Base-by-base conservation (phyloP, 2,797 vertebrate genomes). In the Harpagifer antarcticus region DNA sequence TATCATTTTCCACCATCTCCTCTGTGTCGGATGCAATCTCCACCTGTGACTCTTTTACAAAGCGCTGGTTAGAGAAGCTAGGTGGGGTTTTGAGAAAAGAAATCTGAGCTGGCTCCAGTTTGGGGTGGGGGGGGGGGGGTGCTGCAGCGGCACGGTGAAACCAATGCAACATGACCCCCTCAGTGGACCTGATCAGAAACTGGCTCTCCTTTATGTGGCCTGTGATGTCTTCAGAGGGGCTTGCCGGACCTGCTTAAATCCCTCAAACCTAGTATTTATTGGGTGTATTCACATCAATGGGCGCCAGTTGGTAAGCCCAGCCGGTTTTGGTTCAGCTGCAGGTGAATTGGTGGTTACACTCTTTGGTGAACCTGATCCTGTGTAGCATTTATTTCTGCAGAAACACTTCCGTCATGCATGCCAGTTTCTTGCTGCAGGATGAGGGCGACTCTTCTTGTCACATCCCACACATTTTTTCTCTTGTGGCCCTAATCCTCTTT, bases 131-230 rank as follows among this genome's bases (percentile, higher is more conserved):
- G 20, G 8, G 49, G 83, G 68, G 62, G 17, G 7, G 9, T 14
- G 53, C 9, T 20, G 52, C 71, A 58, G 63, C 57, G 37, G 67
- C 70, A 44, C 72, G 77, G 77, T 61, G 88, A 90, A 90, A 89
- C 83, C 20, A 11, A 60, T 67, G 91, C 83, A 93, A 93, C 84
- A 56, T 83, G 90, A 94, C 45, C 83, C 82, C 91, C 92, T 92
- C 91, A 48, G 88, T 16, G 90, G 91, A 90, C 83, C 72, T 56
- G 60, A 83, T 85, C 77, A 86, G 87, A 88, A 90, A 90, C 80
- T 33, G 77, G 50, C 76, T 63, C 77, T 74, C 63, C 73, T 64
- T 91, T 86, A 81, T 84, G 68, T 52, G 45, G 72, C 65, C 74
- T 61, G 71, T 16, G 59, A 78, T 47, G 45, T 43, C 65, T 67